Conservation (phyloP, 1,140 invertebrate genomes). For the Doryteuthis pealeii region DNA sequence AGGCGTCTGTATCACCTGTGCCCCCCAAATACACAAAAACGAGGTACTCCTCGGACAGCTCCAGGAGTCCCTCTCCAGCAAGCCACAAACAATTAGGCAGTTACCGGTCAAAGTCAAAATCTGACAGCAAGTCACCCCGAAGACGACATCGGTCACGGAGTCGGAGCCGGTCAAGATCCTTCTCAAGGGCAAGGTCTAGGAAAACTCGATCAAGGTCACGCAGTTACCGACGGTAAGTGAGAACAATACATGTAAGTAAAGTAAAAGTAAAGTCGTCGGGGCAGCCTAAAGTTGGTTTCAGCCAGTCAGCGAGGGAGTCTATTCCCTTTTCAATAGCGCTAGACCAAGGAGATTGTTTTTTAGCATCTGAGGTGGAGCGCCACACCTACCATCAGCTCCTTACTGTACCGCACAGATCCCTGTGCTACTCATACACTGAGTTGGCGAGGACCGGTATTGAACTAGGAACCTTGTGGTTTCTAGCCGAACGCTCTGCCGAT, state of each 20-base stretch:
- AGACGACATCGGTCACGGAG: slow-evolving; percentile 5
- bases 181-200: neutral
- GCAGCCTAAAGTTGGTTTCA: no score
- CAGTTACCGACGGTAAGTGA: slow-evolving; percentile 13
- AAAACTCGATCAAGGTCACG: slow-evolving; percentile 18
- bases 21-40: neutral
- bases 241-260: neutral
- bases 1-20: neutral
- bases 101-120: slow-evolving; percentile 16
- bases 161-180: slow-evolving; percentile 8
- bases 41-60: slow-evolving; percentile 12
- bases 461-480: no score
- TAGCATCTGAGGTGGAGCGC: no score
- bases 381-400: no score
- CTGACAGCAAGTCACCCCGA: slow-evolving; percentile 18
- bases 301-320: no score
- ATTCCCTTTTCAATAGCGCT: no score
- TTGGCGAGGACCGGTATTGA: no score
- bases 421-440: no score
- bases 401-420: no score
- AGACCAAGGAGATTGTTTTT: no score
- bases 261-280: no score
- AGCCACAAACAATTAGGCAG: slow-evolving; percentile 13
- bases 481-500: no score
- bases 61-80: slow-evolving; percentile 32